These are phyloP conservation scores for Euglossa dilemma DNA, from an alignment of 1,140 invertebrate species.

Conservation along the genomic window DNA sequence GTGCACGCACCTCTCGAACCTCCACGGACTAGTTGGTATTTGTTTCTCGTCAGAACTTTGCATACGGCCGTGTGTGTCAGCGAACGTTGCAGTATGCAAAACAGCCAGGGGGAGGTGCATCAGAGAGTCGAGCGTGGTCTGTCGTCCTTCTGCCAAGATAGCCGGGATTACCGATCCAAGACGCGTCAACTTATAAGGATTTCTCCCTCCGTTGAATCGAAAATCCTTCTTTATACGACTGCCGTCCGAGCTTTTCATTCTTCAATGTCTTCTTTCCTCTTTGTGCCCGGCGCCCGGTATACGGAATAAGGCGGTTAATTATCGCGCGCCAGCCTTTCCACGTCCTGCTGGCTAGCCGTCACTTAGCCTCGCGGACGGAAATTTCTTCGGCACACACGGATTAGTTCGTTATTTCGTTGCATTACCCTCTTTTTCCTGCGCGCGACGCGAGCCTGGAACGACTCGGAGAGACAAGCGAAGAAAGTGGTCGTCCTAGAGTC, in stretches of 20 bases:
- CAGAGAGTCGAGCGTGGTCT: conserved; percentile 28
- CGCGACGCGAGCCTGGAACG: neutral
- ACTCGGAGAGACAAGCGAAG: neutral
- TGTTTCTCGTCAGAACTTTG: conserved; percentile 69
- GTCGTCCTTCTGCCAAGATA: conserved; percentile 53
- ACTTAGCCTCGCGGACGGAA: neutral
- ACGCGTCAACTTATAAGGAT: conserved; percentile 55
- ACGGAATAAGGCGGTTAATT: conserved; percentile 45
- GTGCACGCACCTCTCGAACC: conserved; percentile 61
- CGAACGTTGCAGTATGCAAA: conserved; percentile 56
- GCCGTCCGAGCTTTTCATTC: conserved; percentile 46
- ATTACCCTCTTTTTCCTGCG: neutral
- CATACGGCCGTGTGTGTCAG: conserved; percentile 59
- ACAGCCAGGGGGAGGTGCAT: conserved; percentile 47
- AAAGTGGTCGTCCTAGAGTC: conserved; percentile 1
- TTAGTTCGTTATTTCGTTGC: neutral
- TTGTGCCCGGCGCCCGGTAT: neutral
- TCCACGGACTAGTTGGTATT: conserved; percentile 62
- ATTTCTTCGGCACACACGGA: neutral
- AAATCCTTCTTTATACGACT: conserved; percentile 51
- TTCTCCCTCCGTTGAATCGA: conserved; percentile 45
- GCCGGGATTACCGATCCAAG: conserved; percentile 53
- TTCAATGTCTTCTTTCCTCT: conserved; percentile 35
- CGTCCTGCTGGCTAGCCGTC: neutral
- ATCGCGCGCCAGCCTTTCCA: conserved; percentile 19